Evolutionary conservation across 2,797 vertebrate genomes (phyloP).

Genomic region (Masticophis lateralis): DNA sequence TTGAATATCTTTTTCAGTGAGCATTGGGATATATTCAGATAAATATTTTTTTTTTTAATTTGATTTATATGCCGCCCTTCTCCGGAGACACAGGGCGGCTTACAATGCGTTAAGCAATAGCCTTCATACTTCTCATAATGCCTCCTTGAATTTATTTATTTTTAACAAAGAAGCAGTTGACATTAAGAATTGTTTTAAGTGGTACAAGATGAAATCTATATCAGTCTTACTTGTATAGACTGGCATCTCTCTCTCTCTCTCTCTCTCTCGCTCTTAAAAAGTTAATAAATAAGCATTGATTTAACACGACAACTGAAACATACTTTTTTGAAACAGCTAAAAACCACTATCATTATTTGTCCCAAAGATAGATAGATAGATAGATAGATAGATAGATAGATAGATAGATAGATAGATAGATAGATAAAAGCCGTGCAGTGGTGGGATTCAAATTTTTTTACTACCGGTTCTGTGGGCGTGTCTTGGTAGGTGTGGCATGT

Average conservation of each 20-base stretch:
- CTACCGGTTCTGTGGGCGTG: too few species aligned
- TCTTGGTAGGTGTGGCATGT: too few species aligned
- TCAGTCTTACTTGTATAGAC: background rate
- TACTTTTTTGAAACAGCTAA: background rate
- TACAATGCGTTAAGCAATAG: too few species aligned
- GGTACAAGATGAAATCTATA: background rate
- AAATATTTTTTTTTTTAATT: too few species aligned
- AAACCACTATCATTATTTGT: background rate
- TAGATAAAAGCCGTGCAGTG: too few species aligned
- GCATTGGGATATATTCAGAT: constrained; percentile 7
- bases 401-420: too few species aligned
- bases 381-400: too few species aligned
- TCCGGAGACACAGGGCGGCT: too few species aligned
- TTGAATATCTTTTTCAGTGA: constrained; percentile 13
- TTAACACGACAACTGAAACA: background rate
- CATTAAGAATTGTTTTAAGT: background rate
- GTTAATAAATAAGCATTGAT: background rate
- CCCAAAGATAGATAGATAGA: too few species aligned
- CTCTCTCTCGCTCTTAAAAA: background rate
- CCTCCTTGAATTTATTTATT: constrained; percentile 6
- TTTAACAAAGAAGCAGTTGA: background rate
- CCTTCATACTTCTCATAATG: too few species aligned
- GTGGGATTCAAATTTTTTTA: too few species aligned
- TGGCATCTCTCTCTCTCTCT: background rate
- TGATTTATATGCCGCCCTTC: too few species aligned